Conservation (phyloP, 92 coral and sea anemone species). For the Phenganax subtilis region DNA sequence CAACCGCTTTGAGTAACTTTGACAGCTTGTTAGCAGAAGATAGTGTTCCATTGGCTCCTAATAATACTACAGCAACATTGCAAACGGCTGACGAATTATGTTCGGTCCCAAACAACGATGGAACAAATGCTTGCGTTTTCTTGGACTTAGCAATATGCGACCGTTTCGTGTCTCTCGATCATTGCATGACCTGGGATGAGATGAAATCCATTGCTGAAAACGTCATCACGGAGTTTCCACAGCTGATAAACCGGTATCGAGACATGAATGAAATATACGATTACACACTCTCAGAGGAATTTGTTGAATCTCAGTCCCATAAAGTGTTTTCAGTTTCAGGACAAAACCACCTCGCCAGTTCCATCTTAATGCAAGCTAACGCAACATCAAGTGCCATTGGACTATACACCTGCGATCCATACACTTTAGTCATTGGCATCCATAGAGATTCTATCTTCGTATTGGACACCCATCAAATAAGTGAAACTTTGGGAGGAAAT, state of each 20-base stretch:
- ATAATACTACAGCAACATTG: neutral
- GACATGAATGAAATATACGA: conserved; percentile 12
- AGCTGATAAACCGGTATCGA: neutral
- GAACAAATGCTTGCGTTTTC: neutral
- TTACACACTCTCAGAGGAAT: conserved; percentile 18
- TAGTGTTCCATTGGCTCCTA: too few species aligned
- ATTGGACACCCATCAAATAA: conserved; percentile 40
- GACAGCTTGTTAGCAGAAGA: conserved; percentile 4
- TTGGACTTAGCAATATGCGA: neutral
- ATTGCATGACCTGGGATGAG: neutral
- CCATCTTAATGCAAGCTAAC: conserved; percentile 11
- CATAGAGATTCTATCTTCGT: conserved; percentile 33
- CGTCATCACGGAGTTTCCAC: conserved; percentile 9
- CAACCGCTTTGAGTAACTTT: neutral
- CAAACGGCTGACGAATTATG: neutral
- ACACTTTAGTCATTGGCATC: conserved; percentile 32
- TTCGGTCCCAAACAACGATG: neutral
- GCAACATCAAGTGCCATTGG: conserved; percentile 18
- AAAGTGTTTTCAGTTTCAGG: conserved; percentile 1
- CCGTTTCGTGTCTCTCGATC: neutral
- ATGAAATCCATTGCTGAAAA: conserved; percentile 7
- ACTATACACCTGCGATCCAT: conserved; percentile 43
- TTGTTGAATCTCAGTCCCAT: neutral
- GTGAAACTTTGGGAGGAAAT: conserved; percentile 38
- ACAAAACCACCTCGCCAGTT: conserved; percentile 1